Evolutionary conservation across 1,140 invertebrate species (phyloP), one percentile per base, ranked within the genome.

Genomic region (Bicyclus anynana): DNA sequence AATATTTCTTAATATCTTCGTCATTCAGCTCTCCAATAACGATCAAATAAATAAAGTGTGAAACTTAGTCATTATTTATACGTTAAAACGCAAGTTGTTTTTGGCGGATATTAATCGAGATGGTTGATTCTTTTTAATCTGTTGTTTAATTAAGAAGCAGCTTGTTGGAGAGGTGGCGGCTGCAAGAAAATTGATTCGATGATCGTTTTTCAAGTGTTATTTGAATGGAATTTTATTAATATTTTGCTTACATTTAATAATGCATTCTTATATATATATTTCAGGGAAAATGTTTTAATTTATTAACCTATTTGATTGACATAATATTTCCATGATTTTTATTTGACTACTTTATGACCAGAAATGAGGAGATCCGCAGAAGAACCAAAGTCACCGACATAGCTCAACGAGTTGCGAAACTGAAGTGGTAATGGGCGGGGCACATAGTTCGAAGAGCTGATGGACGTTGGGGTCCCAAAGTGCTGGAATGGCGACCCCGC

Each of bases 181-280:
- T 68, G 67, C 62, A 62, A 64, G 67, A 67, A 70, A 70, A 75
- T 71, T 65, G 66, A 69, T 71, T 71, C 67, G 66, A 68, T 69
- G 64, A 66, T 75, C 58, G 53, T 59, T 20, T 37, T 35, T 47
- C 27, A 51, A 52, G 23, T 53, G 49, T 21, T 17, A 12, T 44
- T 16, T 40, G 5, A 40, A 40, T 40, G 37, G 37, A 5, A 17
- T 40, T 40, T 40, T 40, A 40, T 40, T 40, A 40, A 40, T 16
- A 40, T 12, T 10, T 33, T n/a, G n/a, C 29, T 33, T 7, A 7
- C 10, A 33, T 33, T 1, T 23, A 23, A 23, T 23, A 23, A 23
- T 7, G n/a, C n/a, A n/a, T n/a, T n/a, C n/a, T n/a, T n/a, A n/a
- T n/a, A n/a, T n/a, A n/a, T 23, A 23, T 23, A 23, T 23, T 23